Base-by-base conservation (phyloP, 1,140 invertebrate genomes). In the Zaprionus africanus region DNA sequence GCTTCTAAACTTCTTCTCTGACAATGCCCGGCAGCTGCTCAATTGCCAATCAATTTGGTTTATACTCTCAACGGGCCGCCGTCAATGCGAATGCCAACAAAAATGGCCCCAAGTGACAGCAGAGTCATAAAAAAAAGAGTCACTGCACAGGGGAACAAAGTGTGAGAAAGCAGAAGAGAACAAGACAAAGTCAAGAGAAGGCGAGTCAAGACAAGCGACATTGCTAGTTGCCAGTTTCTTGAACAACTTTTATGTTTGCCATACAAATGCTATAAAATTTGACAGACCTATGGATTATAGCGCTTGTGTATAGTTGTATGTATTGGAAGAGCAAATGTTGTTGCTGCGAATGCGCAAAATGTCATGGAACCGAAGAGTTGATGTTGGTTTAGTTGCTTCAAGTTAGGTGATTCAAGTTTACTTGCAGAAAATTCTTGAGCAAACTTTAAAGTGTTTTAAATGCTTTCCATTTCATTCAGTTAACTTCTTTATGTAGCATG, bases 11-110 rank as follows among this genome's bases (percentile, higher is more conserved):
- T 22, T 22, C 34, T 64, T 43, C 15, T n/a, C 64, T 54, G 38
- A 5, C 15, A 15, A 61, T 81, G 80, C 60, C 41, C 66, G 41
- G 68, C 70, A 66, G 68, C 63, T 58, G 22, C 70, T 81, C 84
- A 87, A 87, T 87, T 83, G 84, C 74, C 81, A 84, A 87, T 87
- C 84, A 88, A 88, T 84, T 87, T 90, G 64, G 61, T 59, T 85
- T 86, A 68, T 56, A 61, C 83, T 82, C 65, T 72, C 70, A 34
- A 53, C 53, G 79, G 70, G 49, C 72, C 54, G n/a, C 26, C 67
- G 57, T 22, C 41, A 41, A 34, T 9, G 0, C 9, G 31, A 34
- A 11, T 34, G 26, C 49, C n/a, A 31, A 41, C 34, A 74, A 79
- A 85, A 82, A 64, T 85, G 72, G 64, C 70, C 78, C 72, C 83